These are phyloP conservation scores for Frankliniella intonsa DNA, from an alignment of 2,888 invertebrate species.

Conservation along the genomic window DNA sequence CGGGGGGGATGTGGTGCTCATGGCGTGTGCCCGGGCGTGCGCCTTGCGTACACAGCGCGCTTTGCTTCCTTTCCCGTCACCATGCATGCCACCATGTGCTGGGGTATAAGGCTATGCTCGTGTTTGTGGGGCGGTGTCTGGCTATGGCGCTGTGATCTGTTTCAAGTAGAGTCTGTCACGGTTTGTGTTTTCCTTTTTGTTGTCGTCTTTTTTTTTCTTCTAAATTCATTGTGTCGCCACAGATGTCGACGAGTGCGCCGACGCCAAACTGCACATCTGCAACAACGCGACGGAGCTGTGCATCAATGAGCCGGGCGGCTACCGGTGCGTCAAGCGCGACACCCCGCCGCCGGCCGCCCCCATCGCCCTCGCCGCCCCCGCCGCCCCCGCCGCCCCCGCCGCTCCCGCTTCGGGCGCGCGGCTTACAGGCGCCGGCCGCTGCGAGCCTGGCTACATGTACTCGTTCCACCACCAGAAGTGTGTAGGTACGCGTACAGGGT, in stretches of 20 bases:
- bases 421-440: slow-evolving; percentile 35
- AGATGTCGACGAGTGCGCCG: slow-evolving; percentile 65
- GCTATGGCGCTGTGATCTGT: no score
- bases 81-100: no score
- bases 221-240: slow-evolving; percentile 38
- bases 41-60: neutral
- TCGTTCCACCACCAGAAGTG: slow-evolving; percentile 37
- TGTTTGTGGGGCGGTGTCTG: neutral
- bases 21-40: neutral
- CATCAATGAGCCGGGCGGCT: slow-evolving; percentile 50
- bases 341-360: neutral
- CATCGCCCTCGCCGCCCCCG: no score
- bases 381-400: neutral
- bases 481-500: neutral
- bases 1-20: neutral
- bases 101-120: neutral
- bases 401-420: neutral
- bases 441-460: slow-evolving; percentile 42
- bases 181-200: no score
- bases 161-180: no score
- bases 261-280: slow-evolving; percentile 48
- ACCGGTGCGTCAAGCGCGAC: slow-evolving; percentile 45
- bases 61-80: no score
- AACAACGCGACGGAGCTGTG: slow-evolving; percentile 42
- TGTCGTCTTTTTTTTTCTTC: no score